Evolutionary conservation across 2,797 vertebrate genomes (phyloP).

Genomic region (Serranus cabrilla): DNA sequence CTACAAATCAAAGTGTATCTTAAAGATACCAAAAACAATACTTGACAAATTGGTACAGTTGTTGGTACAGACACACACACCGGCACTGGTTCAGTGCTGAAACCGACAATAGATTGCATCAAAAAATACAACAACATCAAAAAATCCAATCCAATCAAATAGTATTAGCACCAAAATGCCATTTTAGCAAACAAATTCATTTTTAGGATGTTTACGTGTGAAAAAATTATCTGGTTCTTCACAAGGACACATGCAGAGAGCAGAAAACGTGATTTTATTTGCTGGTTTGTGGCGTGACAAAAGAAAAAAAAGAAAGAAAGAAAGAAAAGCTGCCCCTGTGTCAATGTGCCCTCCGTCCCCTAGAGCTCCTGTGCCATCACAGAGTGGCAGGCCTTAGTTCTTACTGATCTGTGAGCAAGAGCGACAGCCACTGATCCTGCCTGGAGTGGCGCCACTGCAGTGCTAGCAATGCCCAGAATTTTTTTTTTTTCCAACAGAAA

Average conservation of each 20-base stretch:
- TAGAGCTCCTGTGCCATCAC: slow-evolving; percentile 65
- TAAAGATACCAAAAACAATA: background rate
- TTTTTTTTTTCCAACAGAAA: slow-evolving; percentile 45
- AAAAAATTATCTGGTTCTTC: slow-evolving; percentile 12
- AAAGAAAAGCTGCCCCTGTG: slow-evolving; percentile 35
- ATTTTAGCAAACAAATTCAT: background rate
- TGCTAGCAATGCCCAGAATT: slow-evolving; percentile 59
- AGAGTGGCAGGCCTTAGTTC: slow-evolving; percentile 64
- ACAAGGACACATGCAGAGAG: slow-evolving; percentile 11
- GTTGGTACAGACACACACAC: background rate
- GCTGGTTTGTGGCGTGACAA: slow-evolving; percentile 10
- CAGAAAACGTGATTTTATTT: slow-evolving; percentile 35
- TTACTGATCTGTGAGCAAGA: slow-evolving; percentile 68
- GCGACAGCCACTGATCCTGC: slow-evolving; percentile 70
- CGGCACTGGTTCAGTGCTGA: background rate
- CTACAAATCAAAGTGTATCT: background rate
- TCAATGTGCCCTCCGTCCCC: slow-evolving; percentile 53
- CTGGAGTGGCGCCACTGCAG: slow-evolving; percentile 68
- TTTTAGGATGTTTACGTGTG: background rate
- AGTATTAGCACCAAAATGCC: background rate
- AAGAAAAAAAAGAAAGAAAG: slow-evolving; percentile 5
- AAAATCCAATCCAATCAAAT: background rate
- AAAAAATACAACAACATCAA: too few species aligned
- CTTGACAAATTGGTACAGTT: background rate
- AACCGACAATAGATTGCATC: background rate